phyloP scores from a whole-genome alignment of 2,113 vertebrate genomes.

The Pseudopodoces humilis region DNA sequence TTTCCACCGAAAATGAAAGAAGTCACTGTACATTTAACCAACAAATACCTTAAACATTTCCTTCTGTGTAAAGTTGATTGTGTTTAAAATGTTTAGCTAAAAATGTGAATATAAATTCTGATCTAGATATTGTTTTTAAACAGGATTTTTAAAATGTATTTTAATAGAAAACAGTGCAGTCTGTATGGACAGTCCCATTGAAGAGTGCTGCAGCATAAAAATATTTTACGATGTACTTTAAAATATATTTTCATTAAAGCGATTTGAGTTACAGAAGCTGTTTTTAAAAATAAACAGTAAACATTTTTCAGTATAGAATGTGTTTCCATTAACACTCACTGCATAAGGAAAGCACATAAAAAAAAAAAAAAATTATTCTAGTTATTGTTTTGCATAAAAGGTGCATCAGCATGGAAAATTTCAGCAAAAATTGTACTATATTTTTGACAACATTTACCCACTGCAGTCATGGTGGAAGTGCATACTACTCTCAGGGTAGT shows the following conservation, averaged over 20 bases:
- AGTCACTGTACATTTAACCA: background rate
- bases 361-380: background rate
- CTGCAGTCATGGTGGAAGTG: background rate
- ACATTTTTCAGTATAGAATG: background rate
- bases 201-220: background rate
- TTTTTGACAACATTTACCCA: background rate
- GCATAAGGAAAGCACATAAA: background rate
- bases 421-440: background rate
- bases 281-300: background rate
- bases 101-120: background rate
- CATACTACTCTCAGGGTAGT: background rate
- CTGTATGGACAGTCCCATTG: background rate
- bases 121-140: background rate
- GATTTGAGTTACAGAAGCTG: background rate
- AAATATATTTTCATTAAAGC: conserved; percentile 19
- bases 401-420: background rate
- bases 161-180: conserved; percentile 1
- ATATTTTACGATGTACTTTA: conserved; percentile 1
- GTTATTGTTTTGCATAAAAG: background rate
- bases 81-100: background rate
- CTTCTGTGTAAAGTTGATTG: background rate
- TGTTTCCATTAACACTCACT: background rate
- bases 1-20: background rate
- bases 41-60: background rate
- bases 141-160: background rate